Evolutionary conservation across 1,140 invertebrate genomes (phyloP).

Genomic region (Nephotettix cincticeps): DNA sequence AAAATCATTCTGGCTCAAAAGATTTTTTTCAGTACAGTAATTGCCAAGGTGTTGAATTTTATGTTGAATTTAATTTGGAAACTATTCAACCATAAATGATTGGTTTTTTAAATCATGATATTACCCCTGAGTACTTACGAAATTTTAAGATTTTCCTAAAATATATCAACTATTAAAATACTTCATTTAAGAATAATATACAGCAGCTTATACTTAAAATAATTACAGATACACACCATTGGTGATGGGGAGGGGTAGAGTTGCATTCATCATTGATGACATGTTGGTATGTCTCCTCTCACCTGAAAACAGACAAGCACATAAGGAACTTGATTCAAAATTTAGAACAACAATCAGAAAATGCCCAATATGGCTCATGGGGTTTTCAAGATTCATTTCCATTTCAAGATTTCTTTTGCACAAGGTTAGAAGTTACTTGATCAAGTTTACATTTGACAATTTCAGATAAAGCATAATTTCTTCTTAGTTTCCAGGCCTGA

Average conservation of each 20-base stretch:
- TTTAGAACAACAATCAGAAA: no score
- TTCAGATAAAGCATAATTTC: no score
- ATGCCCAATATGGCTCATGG: no score
- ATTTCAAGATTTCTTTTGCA: no score
- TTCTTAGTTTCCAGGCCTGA: no score
- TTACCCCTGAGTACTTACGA: not conserved
- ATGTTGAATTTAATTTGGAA: not conserved
- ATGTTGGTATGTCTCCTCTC: not conserved
- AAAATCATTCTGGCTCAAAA: no score
- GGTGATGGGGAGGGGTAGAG: slow-evolving; percentile 11
- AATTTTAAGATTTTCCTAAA: not conserved
- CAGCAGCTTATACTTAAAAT: not conserved
- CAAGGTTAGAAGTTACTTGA: no score
- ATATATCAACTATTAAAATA: not conserved
- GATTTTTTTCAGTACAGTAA: no score
- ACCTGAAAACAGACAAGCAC: not conserved
- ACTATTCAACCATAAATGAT: not conserved
- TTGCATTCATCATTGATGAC: not conserved
- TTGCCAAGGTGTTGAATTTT: not conserved
- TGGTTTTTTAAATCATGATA: not conserved
- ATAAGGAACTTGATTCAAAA: not conserved
- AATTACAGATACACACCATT: not conserved
- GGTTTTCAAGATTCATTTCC: no score
- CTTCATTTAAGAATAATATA: not conserved
- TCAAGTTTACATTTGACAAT: no score